These are phyloP conservation scores for Lutraria rhynchaena DNA, from an alignment of 1,140 invertebrate species.

Conservation along the genomic window DNA sequence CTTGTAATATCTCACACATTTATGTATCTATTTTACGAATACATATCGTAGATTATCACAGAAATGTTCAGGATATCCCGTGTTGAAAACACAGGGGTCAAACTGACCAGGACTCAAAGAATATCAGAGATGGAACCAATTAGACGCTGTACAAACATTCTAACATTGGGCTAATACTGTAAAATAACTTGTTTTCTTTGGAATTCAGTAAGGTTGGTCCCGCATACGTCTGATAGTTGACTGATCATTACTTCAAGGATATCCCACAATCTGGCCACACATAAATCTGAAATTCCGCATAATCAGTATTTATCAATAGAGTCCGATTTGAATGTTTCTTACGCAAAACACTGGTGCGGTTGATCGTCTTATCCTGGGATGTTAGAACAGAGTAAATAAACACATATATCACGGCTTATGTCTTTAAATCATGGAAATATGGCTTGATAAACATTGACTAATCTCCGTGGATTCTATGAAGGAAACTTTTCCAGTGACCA, in stretches of 20 bases:
- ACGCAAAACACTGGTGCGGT: background rate
- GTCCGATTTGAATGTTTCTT: constrained; percentile 13
- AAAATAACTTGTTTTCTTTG: constrained; percentile 54
- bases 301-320: background rate
- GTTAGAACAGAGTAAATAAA: too few species aligned
- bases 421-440: too few species aligned
- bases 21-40: too few species aligned
- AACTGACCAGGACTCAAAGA: constrained; percentile 4
- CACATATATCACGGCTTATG: too few species aligned
- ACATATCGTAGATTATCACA: too few species aligned
- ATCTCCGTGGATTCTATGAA: too few species aligned
- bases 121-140: constrained; percentile 11
- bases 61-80: too few species aligned
- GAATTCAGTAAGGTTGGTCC: constrained; percentile 46
- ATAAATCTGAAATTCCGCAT: constrained; percentile 15
- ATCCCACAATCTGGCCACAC: constrained; percentile 46
- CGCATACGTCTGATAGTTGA: constrained; percentile 1
- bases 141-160: constrained; percentile 40
- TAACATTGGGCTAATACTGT: constrained; percentile 40
- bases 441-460: too few species aligned
- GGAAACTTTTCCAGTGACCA: too few species aligned
- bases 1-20: too few species aligned
- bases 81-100: too few species aligned
- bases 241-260: background rate
- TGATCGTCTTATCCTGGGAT: too few species aligned